Evolutionary conservation across 2,797 vertebrate species (phyloP).

Genomic region (Lagodon rhomboides): DNA sequence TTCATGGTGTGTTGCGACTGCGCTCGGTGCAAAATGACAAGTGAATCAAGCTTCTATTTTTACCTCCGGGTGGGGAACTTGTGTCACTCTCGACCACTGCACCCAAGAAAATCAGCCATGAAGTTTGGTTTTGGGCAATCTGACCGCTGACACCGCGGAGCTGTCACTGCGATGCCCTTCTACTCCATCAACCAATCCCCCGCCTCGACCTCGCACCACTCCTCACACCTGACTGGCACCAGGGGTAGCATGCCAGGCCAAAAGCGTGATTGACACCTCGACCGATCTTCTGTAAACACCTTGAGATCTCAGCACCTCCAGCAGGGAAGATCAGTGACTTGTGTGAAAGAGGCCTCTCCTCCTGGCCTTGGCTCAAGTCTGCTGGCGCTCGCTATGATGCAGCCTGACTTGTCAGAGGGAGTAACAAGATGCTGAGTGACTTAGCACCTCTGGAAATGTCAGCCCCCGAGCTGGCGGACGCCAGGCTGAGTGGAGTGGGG

Average conservation of each 20-base stretch:
- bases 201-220: constrained; percentile 53
- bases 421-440: constrained; percentile 87
- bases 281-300: constrained; percentile 83
- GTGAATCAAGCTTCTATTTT: constrained; percentile 73
- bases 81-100: constrained; percentile 73
- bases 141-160: constrained; percentile 84
- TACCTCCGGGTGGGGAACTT: constrained; percentile 57
- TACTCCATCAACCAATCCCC: constrained; percentile 68
- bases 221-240: constrained; percentile 83
- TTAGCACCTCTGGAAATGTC: constrained; percentile 88
- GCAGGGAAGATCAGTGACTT: constrained; percentile 78
- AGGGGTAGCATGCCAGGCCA: constrained; percentile 61
- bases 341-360: constrained; percentile 75
- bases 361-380: constrained; percentile 69
- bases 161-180: constrained; percentile 83
- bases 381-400: constrained; percentile 71
- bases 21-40: constrained; percentile 76
- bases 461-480: constrained; percentile 77
- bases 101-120: constrained; percentile 74
- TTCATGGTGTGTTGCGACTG: constrained; percentile 70
- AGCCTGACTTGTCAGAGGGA: constrained; percentile 79
- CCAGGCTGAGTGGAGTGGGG: constrained; percentile 69
- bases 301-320: constrained; percentile 81
- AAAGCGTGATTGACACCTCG: constrained; percentile 79
- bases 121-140: constrained; percentile 85